Base-by-base conservation (phyloP, 2,888 invertebrate genomes). In the Caenorhabditis sp. region DNA sequence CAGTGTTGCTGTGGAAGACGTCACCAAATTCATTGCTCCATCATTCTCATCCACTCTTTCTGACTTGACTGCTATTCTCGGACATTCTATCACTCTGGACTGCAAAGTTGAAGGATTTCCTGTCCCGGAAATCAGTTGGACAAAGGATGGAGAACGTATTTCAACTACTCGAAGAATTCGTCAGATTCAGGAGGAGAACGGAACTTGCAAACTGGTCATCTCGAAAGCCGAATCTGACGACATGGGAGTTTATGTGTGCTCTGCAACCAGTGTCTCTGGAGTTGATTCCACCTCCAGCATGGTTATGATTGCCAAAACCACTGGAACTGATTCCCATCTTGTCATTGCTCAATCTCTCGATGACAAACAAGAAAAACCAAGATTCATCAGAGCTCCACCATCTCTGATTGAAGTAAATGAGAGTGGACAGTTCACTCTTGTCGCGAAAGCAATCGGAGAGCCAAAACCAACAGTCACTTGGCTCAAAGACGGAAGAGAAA, bases 41-140 rank as follows among this genome's bases (percentile, higher is more conserved):
- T 56, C 63, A 16, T 87, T 90, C 59, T 69, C 79, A 4, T 26
- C 72, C 7, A 59, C 73, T 8, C 85, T 89, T 24, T 63, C 72
- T 12, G 87, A 89, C 28, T 49, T 74, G 1, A 88, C 88, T 19
- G 84, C 82, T 3, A 82, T 82, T 0, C 80, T 88, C 16, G 92
- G 87, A 14, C 84, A 87, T 44, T 80, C 80, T 58, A 44, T 86
- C 10, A 74, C 90, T 10, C 87, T 93, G 35, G 92, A 92, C 80
- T 93, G 93, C 89, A 90, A 90, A 16, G 90, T 93, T 14, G 87
- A 90, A 1, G 93, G 93, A 59, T 91, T 92, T 68, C 93, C 93
- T 6, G 90, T 92, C 41, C 93, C 93, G 5, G 80, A 86, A 31
- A 80, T 90, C 38, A 77, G 79, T 2, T 92, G 91, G 91, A 80